These are phyloP conservation scores for Ennomos erosarius DNA, from an alignment of 2,888 invertebrate species.

Conservation along the genomic window DNA sequence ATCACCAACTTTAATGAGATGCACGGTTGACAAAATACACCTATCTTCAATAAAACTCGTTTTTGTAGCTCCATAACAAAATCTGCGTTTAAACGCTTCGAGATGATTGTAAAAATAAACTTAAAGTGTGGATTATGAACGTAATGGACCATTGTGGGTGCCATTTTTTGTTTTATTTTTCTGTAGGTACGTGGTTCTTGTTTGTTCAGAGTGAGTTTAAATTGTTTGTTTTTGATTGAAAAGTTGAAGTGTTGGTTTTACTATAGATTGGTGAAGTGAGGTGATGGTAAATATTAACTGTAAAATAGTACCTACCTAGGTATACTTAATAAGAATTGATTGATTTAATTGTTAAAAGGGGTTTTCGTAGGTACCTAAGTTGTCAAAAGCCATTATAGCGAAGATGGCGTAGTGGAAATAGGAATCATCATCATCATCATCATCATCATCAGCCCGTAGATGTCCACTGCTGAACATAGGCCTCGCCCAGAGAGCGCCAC, in stretches of 20 bases:
- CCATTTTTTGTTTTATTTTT: slow-evolving; percentile 42
- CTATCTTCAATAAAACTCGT: slow-evolving; percentile 48
- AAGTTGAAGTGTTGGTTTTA: slow-evolving; percentile 9
- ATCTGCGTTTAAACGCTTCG: slow-evolving; percentile 65
- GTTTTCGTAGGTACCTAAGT: no score
- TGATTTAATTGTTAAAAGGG: no score
- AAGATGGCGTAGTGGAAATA: no score
- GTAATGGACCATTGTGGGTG: slow-evolving; percentile 53
- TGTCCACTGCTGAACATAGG: no score
- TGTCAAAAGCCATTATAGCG: no score
- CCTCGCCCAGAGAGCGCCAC: no score
- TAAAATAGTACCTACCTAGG: no score
- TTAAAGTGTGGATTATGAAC: slow-evolving; percentile 51
- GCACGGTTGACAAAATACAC: slow-evolving; percentile 75
- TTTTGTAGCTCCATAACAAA: slow-evolving; percentile 54
- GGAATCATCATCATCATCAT: no score
- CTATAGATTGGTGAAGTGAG: neutral
- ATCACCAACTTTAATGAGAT: slow-evolving; percentile 66
- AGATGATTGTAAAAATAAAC: slow-evolving; percentile 53
- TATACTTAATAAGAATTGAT: no score
- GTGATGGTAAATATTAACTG: neutral
- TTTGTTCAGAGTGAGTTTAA: slow-evolving; percentile 13
- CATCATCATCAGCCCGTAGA: no score
- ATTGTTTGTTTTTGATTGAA: slow-evolving; percentile 16
- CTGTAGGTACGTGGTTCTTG: slow-evolving; percentile 27